Base-by-base conservation (phyloP, 2,113 vertebrate species). In the Saccopteryx bilineata region DNA sequence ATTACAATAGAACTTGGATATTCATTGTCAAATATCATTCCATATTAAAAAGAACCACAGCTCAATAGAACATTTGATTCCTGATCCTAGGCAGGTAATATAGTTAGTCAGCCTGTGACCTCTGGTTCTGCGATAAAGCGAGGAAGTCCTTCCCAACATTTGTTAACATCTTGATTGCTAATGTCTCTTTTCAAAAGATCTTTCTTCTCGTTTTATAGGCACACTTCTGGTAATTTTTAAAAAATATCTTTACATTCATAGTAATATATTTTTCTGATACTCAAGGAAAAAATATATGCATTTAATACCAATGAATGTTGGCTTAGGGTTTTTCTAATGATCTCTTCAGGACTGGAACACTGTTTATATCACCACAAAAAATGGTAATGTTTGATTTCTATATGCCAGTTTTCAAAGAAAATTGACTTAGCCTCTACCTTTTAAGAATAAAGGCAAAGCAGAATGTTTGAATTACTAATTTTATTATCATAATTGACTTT, bases 401-500 rank as follows among this genome's bases (percentile, higher is more conserved):
- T 96, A 92, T 33, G 7, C 13, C 84, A 14, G 17, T 80, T 86
- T 94, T 94, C 46, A 50, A 90, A 60, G 39, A 72, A 91, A 97
- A 96, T 58, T 3, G n/a, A 58, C 86, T 58, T 56, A 13, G 50
- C 71, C 0, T 63, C 33, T 78, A 21, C n/a, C 13, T 92, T 88
- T 90, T 80, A 86, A 81, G 90, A 85, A 92, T 75, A 81, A 94
- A 65, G 28, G 23, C 72, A 89, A 78, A 76, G 18, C 33, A 94
- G 31, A 85, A 96, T 58, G 79, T 58, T 76, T 93, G 84, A 23
- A 46, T 66, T 75, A 72, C 83, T 46, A 56, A 82, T 93, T 92
- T 68, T 85, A 82, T 46, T 79, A 96, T 74, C 74, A 69, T 92
- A 94, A 94, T 33, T 94, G 76, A 93, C 71, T 94, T 95, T 69